Evolutionary conservation across 2,797 vertebrate genomes (phyloP).

Genomic region (Champsocephalus esox): DNA sequence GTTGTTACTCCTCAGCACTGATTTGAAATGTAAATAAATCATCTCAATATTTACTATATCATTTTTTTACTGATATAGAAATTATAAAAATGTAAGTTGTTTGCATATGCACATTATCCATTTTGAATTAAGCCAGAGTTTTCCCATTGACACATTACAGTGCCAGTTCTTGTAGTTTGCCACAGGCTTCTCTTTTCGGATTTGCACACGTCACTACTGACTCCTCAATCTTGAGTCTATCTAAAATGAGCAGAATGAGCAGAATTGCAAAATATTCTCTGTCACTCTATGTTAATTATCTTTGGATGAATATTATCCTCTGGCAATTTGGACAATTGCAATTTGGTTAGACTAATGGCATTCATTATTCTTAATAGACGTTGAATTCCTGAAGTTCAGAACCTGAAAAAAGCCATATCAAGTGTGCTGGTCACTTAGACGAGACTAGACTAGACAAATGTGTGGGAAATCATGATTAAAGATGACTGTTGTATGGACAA

Average conservation of each 20-base stretch:
- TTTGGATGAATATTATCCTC: background rate
- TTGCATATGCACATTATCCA: constrained; percentile 38
- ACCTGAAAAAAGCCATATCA: background rate
- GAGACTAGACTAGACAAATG: background rate
- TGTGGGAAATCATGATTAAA: constrained; percentile 58
- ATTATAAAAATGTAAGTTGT: constrained; percentile 11
- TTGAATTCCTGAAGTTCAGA: background rate
- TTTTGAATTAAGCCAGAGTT: constrained; percentile 11
- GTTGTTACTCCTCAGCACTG: constrained; percentile 39
- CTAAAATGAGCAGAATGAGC: no score
- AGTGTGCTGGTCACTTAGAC: constrained; percentile 13
- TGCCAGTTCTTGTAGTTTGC: background rate
- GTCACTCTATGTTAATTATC: background rate
- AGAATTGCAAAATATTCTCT: no score
- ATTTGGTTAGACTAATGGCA: background rate
- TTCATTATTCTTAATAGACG: background rate
- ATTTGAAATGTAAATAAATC: constrained; percentile 45
- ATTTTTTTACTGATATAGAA: constrained; percentile 19
- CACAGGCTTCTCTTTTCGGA: constrained; percentile 5
- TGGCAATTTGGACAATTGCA: background rate
- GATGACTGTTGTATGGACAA: constrained; percentile 31
- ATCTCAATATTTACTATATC: constrained; percentile 18
- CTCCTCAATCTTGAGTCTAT: constrained; percentile 13
- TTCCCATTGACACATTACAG: constrained; percentile 9
- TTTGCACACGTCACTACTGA: constrained; percentile 22